Conservation (phyloP, 1,140 invertebrate species). For the Drosophila ercepeae region DNA sequence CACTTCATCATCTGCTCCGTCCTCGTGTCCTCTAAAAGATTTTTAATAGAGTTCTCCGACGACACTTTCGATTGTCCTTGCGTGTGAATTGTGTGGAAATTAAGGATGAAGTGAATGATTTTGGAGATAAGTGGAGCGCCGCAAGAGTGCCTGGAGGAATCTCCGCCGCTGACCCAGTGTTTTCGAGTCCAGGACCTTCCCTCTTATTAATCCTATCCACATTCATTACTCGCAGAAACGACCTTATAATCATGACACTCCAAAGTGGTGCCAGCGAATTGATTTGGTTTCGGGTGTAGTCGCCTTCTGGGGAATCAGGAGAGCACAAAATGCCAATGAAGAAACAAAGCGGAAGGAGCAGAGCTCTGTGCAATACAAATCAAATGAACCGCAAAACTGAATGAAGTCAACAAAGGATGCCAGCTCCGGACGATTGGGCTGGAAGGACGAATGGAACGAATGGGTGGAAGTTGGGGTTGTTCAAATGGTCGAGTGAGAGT, state of each 20-base stretch:
- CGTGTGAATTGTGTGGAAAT: constrained; percentile 68
- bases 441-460: constrained; percentile 16
- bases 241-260: neutral
- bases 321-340: constrained; percentile 54
- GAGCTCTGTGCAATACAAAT: constrained; percentile 64
- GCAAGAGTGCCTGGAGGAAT: neutral
- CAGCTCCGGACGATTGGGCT: constrained; percentile 60
- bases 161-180: neutral
- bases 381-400: constrained; percentile 82
- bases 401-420: constrained; percentile 77
- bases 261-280: neutral
- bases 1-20: constrained; percentile 69
- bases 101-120: constrained; percentile 61
- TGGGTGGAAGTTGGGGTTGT: neutral
- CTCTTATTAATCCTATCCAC: neutral
- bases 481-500: constrained; percentile 56
- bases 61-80: constrained; percentile 82
- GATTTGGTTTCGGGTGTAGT: neutral
- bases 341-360: constrained; percentile 51
- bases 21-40: constrained; percentile 72
- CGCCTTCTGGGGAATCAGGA: constrained; percentile 13
- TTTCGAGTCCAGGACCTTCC: neutral
- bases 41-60: constrained; percentile 81
- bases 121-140: constrained; percentile 13
- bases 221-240: neutral